Conservation (phyloP, 2,113 vertebrate species). For the Passer domesticus region DNA sequence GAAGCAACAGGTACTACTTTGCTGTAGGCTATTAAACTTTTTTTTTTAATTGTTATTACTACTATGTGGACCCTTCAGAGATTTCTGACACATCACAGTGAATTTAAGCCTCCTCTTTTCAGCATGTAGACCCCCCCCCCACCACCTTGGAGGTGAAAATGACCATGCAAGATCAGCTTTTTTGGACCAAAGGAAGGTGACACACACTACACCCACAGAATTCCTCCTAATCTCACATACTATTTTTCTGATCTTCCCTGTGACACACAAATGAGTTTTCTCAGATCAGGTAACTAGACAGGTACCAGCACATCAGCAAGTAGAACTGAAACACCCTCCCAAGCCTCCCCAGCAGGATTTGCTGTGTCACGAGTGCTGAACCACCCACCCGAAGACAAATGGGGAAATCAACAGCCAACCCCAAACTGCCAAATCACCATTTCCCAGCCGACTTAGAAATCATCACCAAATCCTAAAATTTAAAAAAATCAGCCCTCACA, state of each 20-base stretch:
- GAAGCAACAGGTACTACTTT: neutral
- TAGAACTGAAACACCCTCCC: neutral
- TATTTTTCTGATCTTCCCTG: neutral
- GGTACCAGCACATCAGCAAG: neutral
- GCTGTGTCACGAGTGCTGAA: neutral
- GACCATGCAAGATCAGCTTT: neutral
- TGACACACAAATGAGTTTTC: neutral
- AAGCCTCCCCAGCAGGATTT: neutral
- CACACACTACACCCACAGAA: neutral
- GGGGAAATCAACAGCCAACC: neutral
- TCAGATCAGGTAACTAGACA: neutral
- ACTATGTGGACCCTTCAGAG: neutral
- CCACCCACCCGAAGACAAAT: neutral
- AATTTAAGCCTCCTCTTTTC: neutral
- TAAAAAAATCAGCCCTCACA: neutral
- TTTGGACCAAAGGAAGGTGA: neutral
- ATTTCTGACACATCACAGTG: neutral
- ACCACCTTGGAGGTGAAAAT: accelerated
- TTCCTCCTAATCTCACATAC: neutral
- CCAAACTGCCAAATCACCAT: neutral
- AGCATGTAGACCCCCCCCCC: neutral
- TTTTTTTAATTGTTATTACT: neutral
- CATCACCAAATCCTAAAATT: neutral
- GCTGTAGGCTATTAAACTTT: neutral
- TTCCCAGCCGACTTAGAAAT: neutral